Evolutionary conservation across 1,140 invertebrate genomes (phyloP).

Genomic region (Trigoniulus corallinus): DNA sequence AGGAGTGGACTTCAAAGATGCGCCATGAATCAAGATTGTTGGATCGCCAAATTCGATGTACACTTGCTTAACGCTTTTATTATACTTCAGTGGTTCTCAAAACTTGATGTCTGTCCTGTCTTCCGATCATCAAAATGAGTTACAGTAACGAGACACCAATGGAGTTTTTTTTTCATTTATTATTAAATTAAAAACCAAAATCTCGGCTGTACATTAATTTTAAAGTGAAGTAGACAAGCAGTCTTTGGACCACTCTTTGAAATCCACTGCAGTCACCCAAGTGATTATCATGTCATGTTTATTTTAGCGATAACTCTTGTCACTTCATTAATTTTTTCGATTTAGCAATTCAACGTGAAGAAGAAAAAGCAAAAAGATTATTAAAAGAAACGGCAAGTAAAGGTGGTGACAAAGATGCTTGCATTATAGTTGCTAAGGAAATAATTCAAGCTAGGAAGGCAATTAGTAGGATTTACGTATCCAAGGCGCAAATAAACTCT

Average conservation of each 20-base stretch:
- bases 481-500: slow-evolving; percentile 95
- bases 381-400: slow-evolving; percentile 94
- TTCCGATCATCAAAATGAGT: too few relatives aligned
- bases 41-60: slow-evolving; percentile 80
- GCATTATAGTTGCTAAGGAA: slow-evolving; percentile 88
- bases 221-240: not conserved
- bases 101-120: too few relatives aligned
- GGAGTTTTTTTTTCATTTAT: slow-evolving; percentile 6
- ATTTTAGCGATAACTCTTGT: slow-evolving; percentile 4
- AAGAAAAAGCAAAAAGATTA: slow-evolving; percentile 86
- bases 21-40: slow-evolving; percentile 81
- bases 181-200: slow-evolving; percentile 1
- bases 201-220: not conserved
- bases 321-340: slow-evolving; percentile 5
- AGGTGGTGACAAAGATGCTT: slow-evolving; percentile 75
- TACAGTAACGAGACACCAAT: too few relatives aligned
- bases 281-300: slow-evolving; percentile 1
- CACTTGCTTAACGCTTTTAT: slow-evolving; percentile 15
- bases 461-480: slow-evolving; percentile 76
- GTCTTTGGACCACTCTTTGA: slow-evolving; percentile 5
- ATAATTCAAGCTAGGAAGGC: slow-evolving; percentile 78
- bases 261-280: slow-evolving; percentile 8
- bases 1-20: slow-evolving; percentile 85
- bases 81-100: too few relatives aligned
- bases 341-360: slow-evolving; percentile 80